Conservation (phyloP, 2,888 invertebrate species). For the Uropetala carovei region DNA sequence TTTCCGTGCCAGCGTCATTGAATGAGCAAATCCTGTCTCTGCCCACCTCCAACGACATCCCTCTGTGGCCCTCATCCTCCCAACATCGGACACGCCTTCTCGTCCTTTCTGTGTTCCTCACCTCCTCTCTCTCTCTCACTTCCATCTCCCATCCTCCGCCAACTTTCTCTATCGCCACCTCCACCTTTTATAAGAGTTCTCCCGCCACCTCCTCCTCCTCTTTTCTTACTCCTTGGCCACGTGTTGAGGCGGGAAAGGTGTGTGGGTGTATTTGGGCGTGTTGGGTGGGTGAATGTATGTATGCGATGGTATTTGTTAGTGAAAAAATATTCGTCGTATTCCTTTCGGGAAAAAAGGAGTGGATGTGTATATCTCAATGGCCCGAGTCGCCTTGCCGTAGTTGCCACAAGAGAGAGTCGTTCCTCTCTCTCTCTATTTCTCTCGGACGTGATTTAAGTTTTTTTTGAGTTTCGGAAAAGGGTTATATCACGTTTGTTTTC, state of each 20-base stretch:
- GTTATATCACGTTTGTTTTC: background rate
- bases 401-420: background rate
- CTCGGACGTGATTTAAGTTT: background rate
- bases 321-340: background rate
- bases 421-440: background rate
- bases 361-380: conserved; percentile 46
- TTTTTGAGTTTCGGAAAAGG: background rate
- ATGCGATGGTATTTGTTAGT: conserved; percentile 45
- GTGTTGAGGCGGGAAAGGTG: conserved; percentile 41
- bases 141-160: background rate
- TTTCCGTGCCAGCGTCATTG: background rate
- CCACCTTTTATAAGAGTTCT: conserved; percentile 10
- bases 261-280: conserved; percentile 54
- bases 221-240: conserved; percentile 24
- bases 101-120: conserved; percentile 36
- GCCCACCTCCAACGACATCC: conserved; percentile 19
- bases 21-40: background rate
- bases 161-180: conserved; percentile 22
- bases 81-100: conserved; percentile 22
- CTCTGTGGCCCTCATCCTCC: background rate
- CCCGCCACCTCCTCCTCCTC: conserved; percentile 66
- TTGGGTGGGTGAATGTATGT: conserved; percentile 38
- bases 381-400: background rate
- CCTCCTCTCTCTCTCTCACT: conserved; percentile 41
- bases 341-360: conserved; percentile 27